A percentile compares a stretch with the other conserved stretches of the same genome.
phyloP scores from a whole-genome alignment of 2,797 vertebrate species.

The Myotis daubentonii region DNA sequence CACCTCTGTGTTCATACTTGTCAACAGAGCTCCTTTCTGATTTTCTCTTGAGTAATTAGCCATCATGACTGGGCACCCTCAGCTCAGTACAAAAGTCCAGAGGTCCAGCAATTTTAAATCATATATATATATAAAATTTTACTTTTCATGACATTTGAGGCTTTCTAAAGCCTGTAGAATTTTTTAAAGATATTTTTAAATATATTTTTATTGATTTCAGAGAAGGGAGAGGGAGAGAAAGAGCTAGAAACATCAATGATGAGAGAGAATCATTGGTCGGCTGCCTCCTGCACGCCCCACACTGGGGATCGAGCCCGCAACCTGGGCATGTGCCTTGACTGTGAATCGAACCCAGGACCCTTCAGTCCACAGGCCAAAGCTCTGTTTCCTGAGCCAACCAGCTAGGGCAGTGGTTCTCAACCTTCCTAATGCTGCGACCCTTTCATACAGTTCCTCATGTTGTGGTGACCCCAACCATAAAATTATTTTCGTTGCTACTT shows the following conservation, averaged over 20 bases:
- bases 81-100: not conserved
- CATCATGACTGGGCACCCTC: not conserved
- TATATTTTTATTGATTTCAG: not conserved
- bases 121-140: not conserved
- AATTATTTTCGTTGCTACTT: too few species aligned
- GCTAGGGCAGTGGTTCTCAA: too few species aligned
- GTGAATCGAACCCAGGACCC: not conserved
- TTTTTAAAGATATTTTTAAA: not conserved
- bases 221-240: not conserved
- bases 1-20: not conserved
- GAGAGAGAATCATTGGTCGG: not conserved
- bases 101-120: not conserved
- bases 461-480: too few species aligned
- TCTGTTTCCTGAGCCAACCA: not conserved
- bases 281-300: not conserved
- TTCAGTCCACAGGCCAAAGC: too few species aligned
- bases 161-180: not conserved
- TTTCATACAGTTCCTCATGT: too few species aligned
- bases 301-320: not conserved
- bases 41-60: not conserved
- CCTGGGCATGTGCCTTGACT: not conserved
- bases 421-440: too few species aligned
- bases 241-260: not conserved
- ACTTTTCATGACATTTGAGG: not conserved
- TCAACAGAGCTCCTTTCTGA: rapidly evolving